Evolutionary conservation across 2,113 vertebrate species (phyloP), one percentile per base, ranked within the genome.

Genomic region (Agelaius phoeniceus): DNA sequence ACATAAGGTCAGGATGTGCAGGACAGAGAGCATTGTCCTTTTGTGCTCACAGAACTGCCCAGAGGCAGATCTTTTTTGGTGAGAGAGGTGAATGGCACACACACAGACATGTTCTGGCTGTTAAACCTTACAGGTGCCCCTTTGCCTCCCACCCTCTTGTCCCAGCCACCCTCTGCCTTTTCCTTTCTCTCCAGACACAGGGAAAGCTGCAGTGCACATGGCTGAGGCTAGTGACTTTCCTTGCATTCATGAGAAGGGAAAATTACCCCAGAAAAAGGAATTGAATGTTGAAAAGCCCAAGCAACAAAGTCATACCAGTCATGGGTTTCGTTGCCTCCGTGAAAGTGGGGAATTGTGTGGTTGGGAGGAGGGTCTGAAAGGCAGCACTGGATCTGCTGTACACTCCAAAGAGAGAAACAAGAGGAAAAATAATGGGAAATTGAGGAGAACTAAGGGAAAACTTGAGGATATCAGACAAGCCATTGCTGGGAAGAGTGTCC

Each of bases 1-100:
- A 91, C 78, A 52, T 59, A 85, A 95, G 89, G 90, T 95, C 92
- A 83, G 87, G 39, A 74, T 90, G 84, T 8, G 26, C 48, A 92
- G 82, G 79, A 68, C 82, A 87, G 72, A 92, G 68, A 77, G 20
- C 35, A 13, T 23, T 0, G 9, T 82, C 89, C 89, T 93, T 87
- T 82, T 43, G 43, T 68, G 67, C 69, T 87, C 89, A 54, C 33
- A 76, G 61, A 93, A 69, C 68, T 41, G 23, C 22, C 61, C 80
- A 72, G 73, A 57, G 26, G 58, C 74, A 75, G 81, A 68, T 67
- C 65, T 73, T 31, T 55, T 23, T 71, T 67, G 68, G n/a, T n/a
- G 31, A 74, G 66, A 61, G 48, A 43, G 7, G 49, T 6, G 26
- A 51, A 9, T 27, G 49, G 26, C 49, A 74, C 58, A n/a, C 37